A percentile compares a stretch with the other conserved stretches of the same genome.
phyloP scores from a whole-genome alignment of 2,113 vertebrate genomes.

The Toxotes chatareus region DNA sequence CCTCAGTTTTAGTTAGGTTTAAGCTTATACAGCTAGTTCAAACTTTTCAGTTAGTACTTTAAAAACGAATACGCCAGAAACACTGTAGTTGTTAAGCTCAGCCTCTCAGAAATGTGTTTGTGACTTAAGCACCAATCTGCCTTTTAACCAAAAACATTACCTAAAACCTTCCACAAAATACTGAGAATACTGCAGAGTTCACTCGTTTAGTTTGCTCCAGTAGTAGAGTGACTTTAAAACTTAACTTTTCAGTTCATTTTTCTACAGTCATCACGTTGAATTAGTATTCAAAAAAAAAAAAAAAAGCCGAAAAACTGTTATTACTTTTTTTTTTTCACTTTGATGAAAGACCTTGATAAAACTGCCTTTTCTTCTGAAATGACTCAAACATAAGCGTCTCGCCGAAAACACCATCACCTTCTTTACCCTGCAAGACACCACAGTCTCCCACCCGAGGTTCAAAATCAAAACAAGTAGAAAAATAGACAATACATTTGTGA shows the following conservation, averaged over 20 bases:
- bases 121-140: background rate
- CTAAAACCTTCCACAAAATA: conserved; percentile 22
- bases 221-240: background rate
- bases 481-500: conserved; percentile 79
- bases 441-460: conserved; percentile 47
- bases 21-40: background rate
- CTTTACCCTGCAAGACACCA: conserved; percentile 50
- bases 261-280: conserved; percentile 45
- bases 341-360: conserved; percentile 83
- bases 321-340: conserved; percentile 73
- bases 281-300: conserved; percentile 26
- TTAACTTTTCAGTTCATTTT: conserved; percentile 11
- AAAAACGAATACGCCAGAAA: background rate
- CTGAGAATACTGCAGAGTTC: conserved; percentile 22
- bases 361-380: conserved; percentile 70
- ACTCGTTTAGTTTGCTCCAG: conserved; percentile 38
- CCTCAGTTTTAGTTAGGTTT: background rate
- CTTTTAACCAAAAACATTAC: conserved; percentile 14
- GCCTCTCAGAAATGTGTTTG: conserved; percentile 12
- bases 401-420: conserved; percentile 35
- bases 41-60: background rate
- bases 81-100: background rate
- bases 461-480: conserved; percentile 78
- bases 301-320: conserved; percentile 61
- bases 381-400: conserved; percentile 59